Conservation (phyloP, 2,113 vertebrate genomes). For the Protobothrops flavoviridis region DNA sequence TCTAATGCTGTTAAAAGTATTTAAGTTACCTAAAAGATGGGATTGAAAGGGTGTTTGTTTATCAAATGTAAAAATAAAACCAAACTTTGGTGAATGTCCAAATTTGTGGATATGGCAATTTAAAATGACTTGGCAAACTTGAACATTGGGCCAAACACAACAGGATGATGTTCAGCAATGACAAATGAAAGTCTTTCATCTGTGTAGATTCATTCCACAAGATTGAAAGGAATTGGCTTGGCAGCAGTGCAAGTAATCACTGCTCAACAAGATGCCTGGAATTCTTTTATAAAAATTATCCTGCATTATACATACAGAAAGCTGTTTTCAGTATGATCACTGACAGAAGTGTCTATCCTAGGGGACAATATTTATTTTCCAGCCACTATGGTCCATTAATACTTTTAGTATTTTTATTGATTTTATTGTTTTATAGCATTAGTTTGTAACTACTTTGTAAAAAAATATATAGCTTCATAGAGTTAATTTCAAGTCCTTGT, state of each 20-base stretch:
- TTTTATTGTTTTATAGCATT: neutral
- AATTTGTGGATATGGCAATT: neutral
- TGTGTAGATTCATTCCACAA: neutral
- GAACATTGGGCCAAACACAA: neutral
- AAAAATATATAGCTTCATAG: neutral
- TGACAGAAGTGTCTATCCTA: neutral
- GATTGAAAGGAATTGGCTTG: neutral
- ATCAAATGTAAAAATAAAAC: neutral
- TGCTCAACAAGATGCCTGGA: neutral
- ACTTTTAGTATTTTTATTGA: neutral
- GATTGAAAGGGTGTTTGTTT: neutral
- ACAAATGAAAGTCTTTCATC: neutral
- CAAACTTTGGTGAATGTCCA: neutral
- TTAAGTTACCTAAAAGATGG: neutral
- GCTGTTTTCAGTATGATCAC: neutral
- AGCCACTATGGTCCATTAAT: neutral
- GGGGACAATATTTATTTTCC: neutral
- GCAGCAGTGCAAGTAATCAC: neutral
- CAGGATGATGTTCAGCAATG: neutral
- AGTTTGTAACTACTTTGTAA: neutral
- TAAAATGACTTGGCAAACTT: neutral
- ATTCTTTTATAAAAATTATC: neutral
- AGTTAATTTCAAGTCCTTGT: neutral
- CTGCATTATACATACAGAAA: neutral
- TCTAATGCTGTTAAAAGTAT: neutral